Evolutionary conservation across 2,113 vertebrate species (phyloP), one percentile per base, ranked within the genome.

Genomic region (Malurus cyaneus): DNA sequence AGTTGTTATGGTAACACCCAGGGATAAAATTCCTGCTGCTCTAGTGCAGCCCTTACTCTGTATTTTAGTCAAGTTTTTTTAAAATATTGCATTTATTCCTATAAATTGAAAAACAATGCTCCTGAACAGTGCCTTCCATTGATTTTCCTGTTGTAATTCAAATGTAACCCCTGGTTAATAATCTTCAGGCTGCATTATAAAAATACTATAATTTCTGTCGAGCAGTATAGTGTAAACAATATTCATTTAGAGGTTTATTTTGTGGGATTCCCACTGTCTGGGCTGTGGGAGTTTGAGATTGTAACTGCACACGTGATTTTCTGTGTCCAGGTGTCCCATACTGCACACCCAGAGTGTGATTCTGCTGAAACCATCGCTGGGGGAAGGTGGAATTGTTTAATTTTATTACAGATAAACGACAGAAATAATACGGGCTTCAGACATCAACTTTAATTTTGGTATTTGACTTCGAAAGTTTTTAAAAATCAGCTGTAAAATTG

Each of bases 381-480:
- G 12, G 14, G 5, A 67, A 47, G 42, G 23, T 25, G 23, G 21
- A 62, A 28, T 78, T 34, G 44, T 42, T 92, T 70, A 1, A 47
- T 92, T 71, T 88, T 88, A 18, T 62, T 76, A 24, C 18, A 31
- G 31, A 44, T 56, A 77, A 83, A 64, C 34, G 19, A 44, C 0
- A 1, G 60, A 74, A 88, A 28, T 60, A 66, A 78, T 41, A 14
- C 0, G 4, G 50, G 25, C 56, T 73, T 90, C 66, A 79, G 81
- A 50, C 36, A 54, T 69, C n/a, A 61, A 53, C 54, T 92, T 34
- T 34, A 28, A 32, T 80, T 86, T 78, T 90, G 39, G 24, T 71
- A 39, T 94, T 86, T 86, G 46, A 28, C 70, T 83, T 95, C 61
- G 60, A 21, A 78, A 4, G 31, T 66, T 88, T 94, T 83, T 46